Percentiles rank a stretch among this genome's conserved stretches.
These are phyloP conservation scores for Cryptosula pallasiana DNA, from an alignment of 2,888 invertebrate genomes.

Conservation along the genomic window DNA sequence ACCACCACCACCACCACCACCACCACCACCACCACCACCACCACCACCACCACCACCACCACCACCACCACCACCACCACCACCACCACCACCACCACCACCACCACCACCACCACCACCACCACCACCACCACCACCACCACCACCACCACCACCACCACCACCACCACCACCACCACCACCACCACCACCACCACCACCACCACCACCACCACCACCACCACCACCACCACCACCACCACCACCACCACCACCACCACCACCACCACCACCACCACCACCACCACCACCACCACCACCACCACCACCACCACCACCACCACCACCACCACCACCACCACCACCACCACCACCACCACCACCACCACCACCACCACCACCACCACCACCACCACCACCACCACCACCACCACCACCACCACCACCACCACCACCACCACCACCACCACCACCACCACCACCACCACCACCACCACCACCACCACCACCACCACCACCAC, in stretches of 20 bases:
- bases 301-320: conserved; percentile 23
- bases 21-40: conserved; percentile 23
- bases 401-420: conserved; percentile 19
- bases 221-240: conserved; percentile 17
- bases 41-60: conserved; percentile 23
- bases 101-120: conserved; percentile 23
- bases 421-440: conserved; percentile 17
- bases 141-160: conserved; percentile 23
- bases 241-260: conserved; percentile 23
- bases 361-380: conserved; percentile 23
- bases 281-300: conserved; percentile 23
- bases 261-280: conserved; percentile 23
- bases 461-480: conserved; percentile 22
- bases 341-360: conserved; percentile 23
- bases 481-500: conserved; percentile 18
- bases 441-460: conserved; percentile 21
- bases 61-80: conserved; percentile 23
- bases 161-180: conserved; percentile 23
- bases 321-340: conserved; percentile 23
- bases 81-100: conserved; percentile 23
- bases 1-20: conserved; percentile 23
- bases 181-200: conserved; percentile 23
- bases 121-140: conserved; percentile 23
- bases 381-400: conserved; percentile 17
- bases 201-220: conserved; percentile 23